Conservation (phyloP, 2,888 invertebrate species). For the Caenorhabditis virilis region DNA sequence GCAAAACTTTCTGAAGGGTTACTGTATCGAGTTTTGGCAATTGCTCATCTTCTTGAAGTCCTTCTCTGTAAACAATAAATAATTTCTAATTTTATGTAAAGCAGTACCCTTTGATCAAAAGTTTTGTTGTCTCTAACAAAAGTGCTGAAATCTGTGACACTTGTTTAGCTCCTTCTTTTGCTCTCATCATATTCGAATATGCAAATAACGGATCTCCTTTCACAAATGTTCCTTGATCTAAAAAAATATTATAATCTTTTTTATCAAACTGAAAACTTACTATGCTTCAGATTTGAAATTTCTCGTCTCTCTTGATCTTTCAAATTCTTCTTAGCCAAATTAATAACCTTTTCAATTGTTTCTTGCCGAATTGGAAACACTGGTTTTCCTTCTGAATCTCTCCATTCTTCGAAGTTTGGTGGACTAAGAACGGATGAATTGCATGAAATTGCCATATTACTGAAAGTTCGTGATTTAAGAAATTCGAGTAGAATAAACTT, state of each 20-base stretch:
- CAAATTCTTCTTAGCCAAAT: slow-evolving; percentile 57
- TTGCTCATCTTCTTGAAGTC: slow-evolving; percentile 56
- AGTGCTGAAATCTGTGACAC: slow-evolving; percentile 62
- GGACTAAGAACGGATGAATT: slow-evolving; percentile 58
- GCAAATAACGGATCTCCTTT: slow-evolving; percentile 64
- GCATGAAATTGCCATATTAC: slow-evolving; percentile 66
- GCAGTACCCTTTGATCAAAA: slow-evolving; percentile 57
- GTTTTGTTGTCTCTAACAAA: slow-evolving; percentile 64
- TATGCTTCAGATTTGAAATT: slow-evolving; percentile 55
- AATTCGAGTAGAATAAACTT: slow-evolving; percentile 24
- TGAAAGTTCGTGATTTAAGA: slow-evolving; percentile 23
- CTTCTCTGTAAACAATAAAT: slow-evolving; percentile 48
- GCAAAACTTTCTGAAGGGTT: slow-evolving; percentile 59
- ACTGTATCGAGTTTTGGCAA: slow-evolving; percentile 61
- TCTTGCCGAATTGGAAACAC: slow-evolving; percentile 63
- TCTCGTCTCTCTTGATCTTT: slow-evolving; percentile 62
- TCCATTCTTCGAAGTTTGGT: slow-evolving; percentile 57
- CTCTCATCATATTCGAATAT: slow-evolving; percentile 60
- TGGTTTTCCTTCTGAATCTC: slow-evolving; percentile 60
- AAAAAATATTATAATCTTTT: neutral
- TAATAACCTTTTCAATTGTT: slow-evolving; percentile 63
- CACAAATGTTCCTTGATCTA: slow-evolving; percentile 60
- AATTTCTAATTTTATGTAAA: neutral
- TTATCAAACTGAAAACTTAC: slow-evolving; percentile 27
- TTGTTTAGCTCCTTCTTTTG: slow-evolving; percentile 59